A percentile compares a stretch with the other conserved stretches of the same genome.
phyloP scores from a whole-genome alignment of 1,140 invertebrate genomes.

The Cherax quadricarinatus region DNA sequence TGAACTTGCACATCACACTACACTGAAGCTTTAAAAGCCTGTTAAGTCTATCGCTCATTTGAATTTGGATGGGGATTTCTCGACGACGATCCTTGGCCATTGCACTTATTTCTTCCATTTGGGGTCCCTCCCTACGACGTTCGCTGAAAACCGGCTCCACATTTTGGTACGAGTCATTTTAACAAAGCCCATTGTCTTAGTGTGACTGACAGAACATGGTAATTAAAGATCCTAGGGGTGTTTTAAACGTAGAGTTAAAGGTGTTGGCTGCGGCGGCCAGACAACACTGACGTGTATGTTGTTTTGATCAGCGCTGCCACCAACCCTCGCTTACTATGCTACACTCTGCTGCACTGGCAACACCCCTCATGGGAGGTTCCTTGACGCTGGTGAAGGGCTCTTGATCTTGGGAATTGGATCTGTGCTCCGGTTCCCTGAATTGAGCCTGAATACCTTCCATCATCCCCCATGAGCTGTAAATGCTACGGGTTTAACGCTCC shows the following conservation, averaged over 20 bases:
- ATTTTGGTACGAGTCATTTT: not conserved
- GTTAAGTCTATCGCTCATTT: not conserved
- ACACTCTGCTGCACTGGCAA: not conserved
- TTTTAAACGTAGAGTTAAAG: not conserved
- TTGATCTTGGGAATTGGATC: too few species aligned
- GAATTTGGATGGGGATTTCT: not conserved
- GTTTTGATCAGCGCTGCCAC: conserved; percentile 1
- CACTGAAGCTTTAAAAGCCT: not conserved
- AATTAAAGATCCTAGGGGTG: not conserved
- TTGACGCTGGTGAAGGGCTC: too few species aligned
- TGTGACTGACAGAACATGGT: not conserved
- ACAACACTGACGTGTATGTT: not conserved
- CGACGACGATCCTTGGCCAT: not conserved
- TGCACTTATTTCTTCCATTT: not conserved
- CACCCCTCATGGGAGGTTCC: too few species aligned
- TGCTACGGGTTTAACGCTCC: too few species aligned
- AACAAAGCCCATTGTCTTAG: not conserved
- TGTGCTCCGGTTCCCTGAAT: too few species aligned
- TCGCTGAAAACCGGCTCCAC: not conserved
- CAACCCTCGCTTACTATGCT: not conserved
- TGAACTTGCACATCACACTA: not conserved
- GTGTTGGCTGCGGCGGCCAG: not conserved
- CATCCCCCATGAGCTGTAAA: too few species aligned
- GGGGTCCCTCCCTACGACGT: not conserved
- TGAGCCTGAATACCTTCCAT: too few species aligned